Base-by-base conservation (phyloP, 2,888 invertebrate species). In the Drosophila leonis region DNA sequence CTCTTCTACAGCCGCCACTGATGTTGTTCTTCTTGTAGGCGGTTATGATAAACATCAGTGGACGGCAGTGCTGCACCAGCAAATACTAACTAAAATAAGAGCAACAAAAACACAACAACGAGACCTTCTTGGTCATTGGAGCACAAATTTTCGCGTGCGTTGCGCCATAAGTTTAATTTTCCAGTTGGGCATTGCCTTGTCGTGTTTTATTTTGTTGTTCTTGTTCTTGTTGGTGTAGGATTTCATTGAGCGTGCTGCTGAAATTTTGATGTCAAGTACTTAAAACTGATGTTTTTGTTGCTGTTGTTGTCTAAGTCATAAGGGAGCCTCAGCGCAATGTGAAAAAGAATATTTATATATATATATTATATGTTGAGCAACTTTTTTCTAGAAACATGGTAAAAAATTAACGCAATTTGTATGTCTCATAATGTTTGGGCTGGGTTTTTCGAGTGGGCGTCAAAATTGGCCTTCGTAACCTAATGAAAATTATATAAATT, bases 11-110 rank as follows among this genome's bases (percentile, higher is more conserved):
- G 35, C 49, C 37, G 15, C 51, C 49, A 24, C 49, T 55, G 44
- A 65, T 57, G 44, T 65, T 72, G 56, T 69, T 73, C 57, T 65
- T 56, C 69, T 82, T 77, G 80, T 82, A 73, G 85, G 80, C 69
- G 81, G 80, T 83, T 88, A 88, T 88, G 88, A 88, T 88, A 88
- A 85, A 80, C 83, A 83, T 83, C 86, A 68, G 75, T 15, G 81
- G 65, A 62, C 62, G 68, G 44, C 66, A 46, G 41, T 75, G 69
- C 70, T 72, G 71, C 81, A 72, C 62, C 66, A 52, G 9, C 57
- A 61, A 33, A 37, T 33, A 20, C 49, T 49, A 33, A 49, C 49
- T 33, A 33, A 49, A 49, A 49, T 18, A 31, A 49, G 13, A 46
- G 46, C 48, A n/a, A 37, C 62, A 62, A 27, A 35, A 54, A 6